Percentiles rank a stretch among this genome's conserved stretches.
phyloP scores from a whole-genome alignment of 2,113 vertebrate species.

The Scortum barcoo region DNA sequence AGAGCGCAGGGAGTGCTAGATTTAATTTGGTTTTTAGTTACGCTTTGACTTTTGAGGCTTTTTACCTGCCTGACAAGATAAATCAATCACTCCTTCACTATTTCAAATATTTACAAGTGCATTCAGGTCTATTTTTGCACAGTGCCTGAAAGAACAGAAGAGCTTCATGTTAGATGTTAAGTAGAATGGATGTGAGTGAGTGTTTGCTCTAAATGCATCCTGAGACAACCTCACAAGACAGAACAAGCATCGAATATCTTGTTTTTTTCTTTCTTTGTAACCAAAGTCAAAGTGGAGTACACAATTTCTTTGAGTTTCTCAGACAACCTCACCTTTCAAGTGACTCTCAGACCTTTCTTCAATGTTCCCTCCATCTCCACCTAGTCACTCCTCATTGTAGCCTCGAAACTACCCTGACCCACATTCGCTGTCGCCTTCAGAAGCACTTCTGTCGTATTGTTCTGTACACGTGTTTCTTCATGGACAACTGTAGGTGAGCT shows the following conservation, averaged over 20 bases:
- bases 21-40: slow-evolving; percentile 38
- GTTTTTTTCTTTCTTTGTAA: slow-evolving; percentile 7
- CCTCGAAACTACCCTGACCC: slow-evolving; percentile 68
- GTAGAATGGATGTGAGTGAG: slow-evolving; percentile 28
- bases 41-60: slow-evolving; percentile 43
- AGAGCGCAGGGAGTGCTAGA: not conserved
- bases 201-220: slow-evolving; percentile 48
- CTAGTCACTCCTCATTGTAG: slow-evolving; percentile 42
- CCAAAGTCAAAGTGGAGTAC: slow-evolving; percentile 27
- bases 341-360: slow-evolving; percentile 23
- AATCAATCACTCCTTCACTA: slow-evolving; percentile 35
- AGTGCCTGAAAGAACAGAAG: slow-evolving; percentile 44
- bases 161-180: slow-evolving; percentile 26
- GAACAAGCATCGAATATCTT: slow-evolving; percentile 16
- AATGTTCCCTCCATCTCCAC: not conserved
- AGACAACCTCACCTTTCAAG: slow-evolving; percentile 4
- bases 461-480: slow-evolving; percentile 10
- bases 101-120: slow-evolving; percentile 62
- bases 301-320: slow-evolving; percentile 4
- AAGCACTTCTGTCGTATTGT: not conserved
- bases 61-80: slow-evolving; percentile 34
- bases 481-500: slow-evolving; percentile 8
- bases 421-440: slow-evolving; percentile 61
- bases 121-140: slow-evolving; percentile 65
- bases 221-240: slow-evolving; percentile 44